Evolutionary conservation across 2,888 invertebrate species (phyloP), one percentile per base, ranked within the genome.

Genomic region (Xanthostigma xanthostigma): DNA sequence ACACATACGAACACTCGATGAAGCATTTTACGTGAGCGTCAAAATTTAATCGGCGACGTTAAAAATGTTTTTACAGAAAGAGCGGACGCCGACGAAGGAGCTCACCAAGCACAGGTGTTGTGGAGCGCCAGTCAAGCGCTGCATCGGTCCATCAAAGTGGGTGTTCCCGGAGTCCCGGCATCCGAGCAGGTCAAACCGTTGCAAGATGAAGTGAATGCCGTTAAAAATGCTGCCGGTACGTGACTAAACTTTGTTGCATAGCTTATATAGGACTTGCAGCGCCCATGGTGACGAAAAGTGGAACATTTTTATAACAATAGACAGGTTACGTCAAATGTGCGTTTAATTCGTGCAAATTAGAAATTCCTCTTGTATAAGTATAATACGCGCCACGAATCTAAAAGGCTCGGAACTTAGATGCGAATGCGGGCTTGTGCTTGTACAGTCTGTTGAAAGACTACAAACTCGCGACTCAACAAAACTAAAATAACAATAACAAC

Each of bases 51-150:
- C 27, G 6, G 27, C 1, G 27, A 27, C 27, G 27, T 27, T 17
- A 27, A 12, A 36, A 41, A 46, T 41, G 10, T 48, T 10, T 45
- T 57, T 59, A 44, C 60, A 86, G 87, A 76, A 53, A 77, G 84
- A 9, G 75, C 81, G 41, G 79, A 81, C 52, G 78, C 80, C 2
- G 89, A 89, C 58, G 78, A 78, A 54, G 78, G 78, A 49, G 81
- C 84, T 0, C 79, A 81, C 38, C 79, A 84, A 54, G 85, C 93
- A 1, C 93, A 94, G 66, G 79, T 89, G 34, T 73, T 96, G 55
- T 96, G 96, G 96, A 81, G 91, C 54, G 91, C 96, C 1, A 93
- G 91, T 59, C 91, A 94, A 60, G 81, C 91, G 3, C 71, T 96
- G 37, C 77, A 84, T 60, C 78, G 85, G 2, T 82, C 87, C 17